These are phyloP conservation scores for Anastrepha ludens DNA, from an alignment of 1,140 invertebrate genomes.

Conservation along the genomic window DNA sequence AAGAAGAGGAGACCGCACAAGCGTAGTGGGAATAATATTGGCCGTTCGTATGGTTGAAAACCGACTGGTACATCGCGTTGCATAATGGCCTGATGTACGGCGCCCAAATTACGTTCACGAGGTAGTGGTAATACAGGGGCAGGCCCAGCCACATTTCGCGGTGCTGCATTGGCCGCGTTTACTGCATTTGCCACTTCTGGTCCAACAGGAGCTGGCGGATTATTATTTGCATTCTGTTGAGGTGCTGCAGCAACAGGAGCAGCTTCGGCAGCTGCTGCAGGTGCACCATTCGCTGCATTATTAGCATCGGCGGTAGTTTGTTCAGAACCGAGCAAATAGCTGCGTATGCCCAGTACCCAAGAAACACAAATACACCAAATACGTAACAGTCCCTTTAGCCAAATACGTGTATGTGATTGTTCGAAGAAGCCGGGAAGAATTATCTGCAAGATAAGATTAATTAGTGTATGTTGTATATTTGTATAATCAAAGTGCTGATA, in stretches of 20 bases:
- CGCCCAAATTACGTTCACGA: conserved; percentile 78
- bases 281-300: conserved; percentile 58
- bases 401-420: conserved; percentile 94
- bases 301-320: conserved; percentile 62
- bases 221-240: conserved; percentile 54
- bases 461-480: neutral
- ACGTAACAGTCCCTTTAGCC: conserved; percentile 91
- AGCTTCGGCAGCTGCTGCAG: conserved; percentile 57
- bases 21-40: conserved; percentile 87
- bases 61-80: conserved; percentile 85
- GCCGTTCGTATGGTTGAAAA: conserved; percentile 91
- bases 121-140: conserved; percentile 68
- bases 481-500: no score
- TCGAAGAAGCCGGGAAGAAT: conserved; percentile 96
- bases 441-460: conserved; percentile 77
- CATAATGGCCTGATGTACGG: conserved; percentile 86
- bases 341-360: conserved; percentile 89
- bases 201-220: conserved; percentile 68
- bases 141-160: conserved; percentile 72
- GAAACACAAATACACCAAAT: conserved; percentile 93
- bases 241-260: conserved; percentile 56
- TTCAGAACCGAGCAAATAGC: conserved; percentile 87
- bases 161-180: conserved; percentile 61
- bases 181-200: neutral
- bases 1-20: conserved; percentile 85